phyloP scores from a whole-genome alignment of 2,797 vertebrate species.

The Lacerta bilineata region DNA sequence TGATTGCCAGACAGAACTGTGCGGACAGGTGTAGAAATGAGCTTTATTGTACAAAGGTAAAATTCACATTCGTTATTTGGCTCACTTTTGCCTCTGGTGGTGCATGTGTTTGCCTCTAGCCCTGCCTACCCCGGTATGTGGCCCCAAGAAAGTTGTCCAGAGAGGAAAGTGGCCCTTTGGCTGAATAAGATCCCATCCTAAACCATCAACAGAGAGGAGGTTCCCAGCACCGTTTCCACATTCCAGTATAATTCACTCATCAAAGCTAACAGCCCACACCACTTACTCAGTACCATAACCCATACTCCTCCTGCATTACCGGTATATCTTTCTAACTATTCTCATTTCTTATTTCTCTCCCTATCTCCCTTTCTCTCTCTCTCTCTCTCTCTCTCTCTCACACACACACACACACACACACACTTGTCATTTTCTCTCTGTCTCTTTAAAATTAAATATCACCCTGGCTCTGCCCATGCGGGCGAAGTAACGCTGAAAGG shows the following conservation, averaged over 20 bases:
- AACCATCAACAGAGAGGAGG: background rate
- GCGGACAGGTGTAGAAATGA: no score
- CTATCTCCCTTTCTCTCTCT: conserved; percentile 9
- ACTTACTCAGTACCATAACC: conserved; percentile 12
- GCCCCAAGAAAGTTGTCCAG: no score
- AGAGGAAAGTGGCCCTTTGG: no score
- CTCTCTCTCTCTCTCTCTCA: background rate
- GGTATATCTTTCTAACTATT: conserved; percentile 15
- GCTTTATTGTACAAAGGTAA: no score
- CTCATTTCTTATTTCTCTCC: background rate
- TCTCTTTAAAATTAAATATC: conserved; percentile 65
- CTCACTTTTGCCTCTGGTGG: no score
- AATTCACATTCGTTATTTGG: no score
- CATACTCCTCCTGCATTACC: conserved; percentile 5
- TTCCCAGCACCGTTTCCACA: background rate
- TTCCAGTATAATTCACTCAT: background rate
- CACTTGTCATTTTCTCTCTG: background rate
- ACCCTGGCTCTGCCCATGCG: conserved; percentile 35
- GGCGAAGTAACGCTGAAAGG: conserved; percentile 57
- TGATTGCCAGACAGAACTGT: no score
- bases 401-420: background rate
- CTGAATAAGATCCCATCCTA: background rate
- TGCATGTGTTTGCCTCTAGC: background rate
- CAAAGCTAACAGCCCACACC: background rate
- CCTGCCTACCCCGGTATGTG: background rate